Evolutionary conservation across 2,888 invertebrate genomes (phyloP).

Genomic region (Phalera bucephala): DNA sequence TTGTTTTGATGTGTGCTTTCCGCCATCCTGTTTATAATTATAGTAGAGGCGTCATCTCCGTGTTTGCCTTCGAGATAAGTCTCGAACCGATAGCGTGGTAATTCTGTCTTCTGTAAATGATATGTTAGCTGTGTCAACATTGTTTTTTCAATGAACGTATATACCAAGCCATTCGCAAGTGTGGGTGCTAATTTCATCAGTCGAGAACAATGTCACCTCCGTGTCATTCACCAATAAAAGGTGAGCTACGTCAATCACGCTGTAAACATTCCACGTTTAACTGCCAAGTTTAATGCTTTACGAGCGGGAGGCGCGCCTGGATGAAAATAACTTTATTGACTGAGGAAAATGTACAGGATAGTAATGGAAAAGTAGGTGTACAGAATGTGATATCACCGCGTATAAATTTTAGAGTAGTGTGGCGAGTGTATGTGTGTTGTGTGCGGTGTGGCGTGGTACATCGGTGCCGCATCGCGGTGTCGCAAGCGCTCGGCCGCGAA

Average conservation of each 20-base stretch:
- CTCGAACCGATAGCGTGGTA: constrained; percentile 13
- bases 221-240: constrained; percentile 49
- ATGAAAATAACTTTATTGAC: constrained; percentile 8
- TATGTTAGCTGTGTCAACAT: constrained; percentile 13
- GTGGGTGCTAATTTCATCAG: constrained; percentile 56
- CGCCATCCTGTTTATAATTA: constrained; percentile 37
- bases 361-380: constrained; percentile 1
- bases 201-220: constrained; percentile 49
- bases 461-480: constrained; percentile 44
- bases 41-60: constrained; percentile 22
- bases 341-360: constrained; percentile 1
- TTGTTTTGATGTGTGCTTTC: constrained; percentile 46
- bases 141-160: constrained; percentile 33
- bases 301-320: constrained; percentile 9
- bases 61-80: constrained; percentile 22
- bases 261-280: constrained; percentile 25
- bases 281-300: constrained; percentile 11
- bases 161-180: constrained; percentile 39
- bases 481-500: constrained; percentile 43
- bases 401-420: constrained; percentile 2
- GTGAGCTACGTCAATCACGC: constrained; percentile 46
- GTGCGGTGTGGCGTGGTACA: constrained; percentile 16
- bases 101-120: constrained; percentile 16
- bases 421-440: constrained; percentile 7
- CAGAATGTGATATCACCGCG: neutral